Conservation (phyloP, 2,888 invertebrate species). For the Brassicogethes aeneus region DNA sequence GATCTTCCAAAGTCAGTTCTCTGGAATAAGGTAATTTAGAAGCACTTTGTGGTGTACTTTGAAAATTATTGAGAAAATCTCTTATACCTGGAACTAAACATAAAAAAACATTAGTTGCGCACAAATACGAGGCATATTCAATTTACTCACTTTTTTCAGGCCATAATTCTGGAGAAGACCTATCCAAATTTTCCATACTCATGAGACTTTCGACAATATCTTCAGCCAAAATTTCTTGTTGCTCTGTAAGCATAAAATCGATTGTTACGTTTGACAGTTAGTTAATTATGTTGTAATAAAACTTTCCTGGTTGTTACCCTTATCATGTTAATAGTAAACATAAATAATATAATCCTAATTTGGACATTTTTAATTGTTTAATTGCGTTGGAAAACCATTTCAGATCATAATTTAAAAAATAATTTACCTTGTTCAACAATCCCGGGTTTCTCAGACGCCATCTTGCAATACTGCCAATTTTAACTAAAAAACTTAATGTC, state of each 20-base stretch:
- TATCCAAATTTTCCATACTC: slow-evolving; percentile 84
- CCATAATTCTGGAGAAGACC: slow-evolving; percentile 95
- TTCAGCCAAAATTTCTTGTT: slow-evolving; percentile 25
- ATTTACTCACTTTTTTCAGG: slow-evolving; percentile 85
- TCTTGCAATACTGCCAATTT: slow-evolving; percentile 41
- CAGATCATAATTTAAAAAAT: no score
- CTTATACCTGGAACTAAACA: slow-evolving; percentile 80
- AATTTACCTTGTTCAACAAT: slow-evolving; percentile 51
- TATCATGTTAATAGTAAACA: no score
- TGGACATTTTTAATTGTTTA: no score
- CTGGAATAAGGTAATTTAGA: slow-evolving; percentile 59
- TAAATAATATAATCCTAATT: no score
- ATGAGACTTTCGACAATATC: slow-evolving; percentile 64
- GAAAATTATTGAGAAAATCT: slow-evolving; percentile 66
- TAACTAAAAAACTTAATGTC: slow-evolving; percentile 14
- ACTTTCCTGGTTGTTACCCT: no score
- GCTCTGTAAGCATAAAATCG: slow-evolving; percentile 22
- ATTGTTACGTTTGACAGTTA: slow-evolving; percentile 15
- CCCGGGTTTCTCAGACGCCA: slow-evolving; percentile 60
- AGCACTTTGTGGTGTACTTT: slow-evolving; percentile 43
- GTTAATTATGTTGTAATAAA: no score
- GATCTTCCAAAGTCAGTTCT: slow-evolving; percentile 63
- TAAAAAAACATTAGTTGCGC: not conserved
- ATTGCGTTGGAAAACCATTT: no score
- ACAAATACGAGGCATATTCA: no score